Evolutionary conservation across 1,140 invertebrate species (phyloP), one percentile per base, ranked within the genome.

Genomic region (Pseudomyrmex flavicornis): DNA sequence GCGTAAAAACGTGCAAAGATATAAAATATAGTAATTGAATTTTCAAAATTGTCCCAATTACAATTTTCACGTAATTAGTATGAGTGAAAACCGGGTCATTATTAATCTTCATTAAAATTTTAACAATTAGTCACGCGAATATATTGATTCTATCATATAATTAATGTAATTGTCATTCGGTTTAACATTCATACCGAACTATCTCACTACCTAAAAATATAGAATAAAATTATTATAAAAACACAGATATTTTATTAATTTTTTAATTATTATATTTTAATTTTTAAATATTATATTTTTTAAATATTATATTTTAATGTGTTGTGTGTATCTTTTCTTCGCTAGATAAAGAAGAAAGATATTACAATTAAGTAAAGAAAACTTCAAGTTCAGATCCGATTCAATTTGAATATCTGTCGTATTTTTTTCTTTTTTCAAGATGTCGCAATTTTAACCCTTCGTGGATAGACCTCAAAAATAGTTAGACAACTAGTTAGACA

Each of bases 11-110:
- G 44, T 52, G 17, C 20, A 35, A 8, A 17, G 3, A 13, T n/a
- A 5, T 48, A n/a, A 26, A 61, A 74, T 72, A 44, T 69, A 12
- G 26, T 35, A 13, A 59, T 66, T 83, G 22, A 35, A 83, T 85
- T 65, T 66, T 35, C 48, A 50, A 61, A 52, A 63, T 69, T 74
- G 44, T 46, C 15, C 50, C 68, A 52, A 85, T 77, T 82, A 82
- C 48, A 66, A 70, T 72, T 69, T 56, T 61, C 58, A n/a, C 26
- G 35, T 54, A 50, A 86, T 73, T 48, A 65, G 44, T 46, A 44
- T 72, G 65, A 65, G 15, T 50, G 44, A 22, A 80, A 79, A 80
- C 20, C 20, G 59, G 75, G 26, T 77, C 76, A 9, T 15, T 20
- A 62, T 48, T 80, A 61, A 80, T 59, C 46, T 58, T 80, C 66